Percentiles rank a stretch among this genome's conserved stretches.
Conservation (phyloP, 2,797 vertebrate species). For the Pangasius larnaudii region DNA sequence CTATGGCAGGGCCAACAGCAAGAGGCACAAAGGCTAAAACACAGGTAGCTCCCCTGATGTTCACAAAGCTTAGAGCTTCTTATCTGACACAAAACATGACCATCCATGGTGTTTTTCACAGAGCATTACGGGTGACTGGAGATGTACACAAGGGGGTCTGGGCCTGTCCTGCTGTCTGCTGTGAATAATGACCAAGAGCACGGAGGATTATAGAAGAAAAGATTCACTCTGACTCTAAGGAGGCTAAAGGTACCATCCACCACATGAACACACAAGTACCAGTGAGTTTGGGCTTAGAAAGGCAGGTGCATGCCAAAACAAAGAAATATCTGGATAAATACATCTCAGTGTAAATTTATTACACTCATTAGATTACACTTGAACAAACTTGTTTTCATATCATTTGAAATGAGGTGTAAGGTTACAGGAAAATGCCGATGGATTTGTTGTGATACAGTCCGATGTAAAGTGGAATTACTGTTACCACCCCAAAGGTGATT, state of each 20-base stretch:
- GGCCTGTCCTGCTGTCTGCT: slow-evolving; percentile 44
- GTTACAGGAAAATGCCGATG: background rate
- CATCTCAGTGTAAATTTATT: background rate
- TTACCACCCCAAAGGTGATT: background rate
- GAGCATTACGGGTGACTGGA: slow-evolving; percentile 57
- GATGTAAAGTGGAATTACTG: background rate
- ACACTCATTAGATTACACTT: background rate
- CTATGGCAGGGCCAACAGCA: slow-evolving; percentile 14
- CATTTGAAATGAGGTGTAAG: background rate
- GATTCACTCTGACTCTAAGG: background rate
- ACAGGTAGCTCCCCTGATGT: slow-evolving; percentile 53
- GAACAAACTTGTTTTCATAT: background rate
- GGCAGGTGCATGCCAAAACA: background rate
- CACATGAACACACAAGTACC: background rate
- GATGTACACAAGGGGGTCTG: slow-evolving; percentile 48
- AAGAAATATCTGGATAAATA: background rate
- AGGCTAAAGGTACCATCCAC: slow-evolving; percentile 20
- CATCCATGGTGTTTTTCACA: slow-evolving; percentile 34
- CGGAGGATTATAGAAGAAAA: slow-evolving; percentile 31
- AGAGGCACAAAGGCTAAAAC: slow-evolving; percentile 38
- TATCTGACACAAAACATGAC: slow-evolving; percentile 36
- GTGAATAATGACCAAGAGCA: slow-evolving; percentile 59
- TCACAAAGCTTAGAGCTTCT: slow-evolving; percentile 41
- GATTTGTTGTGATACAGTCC: background rate
- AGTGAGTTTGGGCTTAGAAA: background rate